phyloP scores from a whole-genome alignment of 2,888 invertebrate genomes.

The Dendrolimus houi region DNA sequence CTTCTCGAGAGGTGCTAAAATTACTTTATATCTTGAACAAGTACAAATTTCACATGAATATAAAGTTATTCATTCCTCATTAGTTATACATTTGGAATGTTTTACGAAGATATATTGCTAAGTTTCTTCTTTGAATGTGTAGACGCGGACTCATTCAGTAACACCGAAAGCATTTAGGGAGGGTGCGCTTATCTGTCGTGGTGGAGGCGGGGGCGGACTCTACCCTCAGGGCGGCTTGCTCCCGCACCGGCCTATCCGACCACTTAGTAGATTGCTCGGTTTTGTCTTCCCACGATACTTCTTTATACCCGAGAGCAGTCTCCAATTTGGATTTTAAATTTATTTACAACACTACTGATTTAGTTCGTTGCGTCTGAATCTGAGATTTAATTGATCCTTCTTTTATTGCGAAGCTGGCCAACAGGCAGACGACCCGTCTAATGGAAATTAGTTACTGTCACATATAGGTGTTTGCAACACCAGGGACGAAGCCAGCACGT shows the following conservation, averaged over 20 bases:
- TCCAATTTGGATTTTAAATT: conserved; percentile 48
- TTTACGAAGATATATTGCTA: conserved; percentile 34
- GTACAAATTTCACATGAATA: conserved; percentile 24
- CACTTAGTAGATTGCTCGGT: conserved; percentile 70
- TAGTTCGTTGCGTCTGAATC: conserved; percentile 21
- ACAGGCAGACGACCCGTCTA: no score
- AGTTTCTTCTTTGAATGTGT: conserved; percentile 26
- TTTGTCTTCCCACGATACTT: conserved; percentile 59
- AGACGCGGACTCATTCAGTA: conserved; percentile 40
- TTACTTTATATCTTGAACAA: conserved; percentile 18
- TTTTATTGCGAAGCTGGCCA: not conserved
- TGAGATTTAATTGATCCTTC: conserved; percentile 8
- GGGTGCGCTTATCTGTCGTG: conserved; percentile 51
- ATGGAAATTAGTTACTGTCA: no score
- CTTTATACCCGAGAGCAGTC: conserved; percentile 43
- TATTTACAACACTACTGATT: conserved; percentile 29
- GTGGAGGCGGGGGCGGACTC: not conserved
- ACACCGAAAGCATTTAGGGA: conserved; percentile 51
- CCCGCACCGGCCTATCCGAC: conserved; percentile 46
- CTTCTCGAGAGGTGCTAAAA: conserved; percentile 17
- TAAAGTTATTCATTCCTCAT: conserved; percentile 38
- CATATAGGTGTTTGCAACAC: no score
- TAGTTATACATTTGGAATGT: conserved; percentile 39
- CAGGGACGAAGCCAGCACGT: no score
- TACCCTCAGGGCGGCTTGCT: conserved; percentile 39